These are phyloP conservation scores for Gryllus longicercus DNA, from an alignment of 2,888 invertebrate species.

Conservation along the genomic window DNA sequence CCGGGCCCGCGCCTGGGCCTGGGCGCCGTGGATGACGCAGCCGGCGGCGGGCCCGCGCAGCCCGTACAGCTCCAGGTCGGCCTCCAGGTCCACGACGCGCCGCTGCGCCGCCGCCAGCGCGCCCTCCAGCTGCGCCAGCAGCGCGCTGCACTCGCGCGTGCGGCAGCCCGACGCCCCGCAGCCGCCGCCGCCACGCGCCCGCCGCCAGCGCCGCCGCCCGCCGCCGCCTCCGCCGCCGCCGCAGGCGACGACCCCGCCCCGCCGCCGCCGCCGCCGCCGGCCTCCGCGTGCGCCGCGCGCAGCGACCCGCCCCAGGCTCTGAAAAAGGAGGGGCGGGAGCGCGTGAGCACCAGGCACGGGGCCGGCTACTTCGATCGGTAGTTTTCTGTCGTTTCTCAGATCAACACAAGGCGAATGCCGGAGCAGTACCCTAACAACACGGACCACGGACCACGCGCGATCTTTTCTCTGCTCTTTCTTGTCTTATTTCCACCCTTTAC, in stretches of 20 bases:
- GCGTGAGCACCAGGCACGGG: not conserved
- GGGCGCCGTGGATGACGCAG: conserved; percentile 1
- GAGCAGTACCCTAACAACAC: no score
- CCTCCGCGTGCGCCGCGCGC: conserved; percentile 45
- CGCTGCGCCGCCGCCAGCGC: conserved; percentile 43
- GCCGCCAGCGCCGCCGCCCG: conserved; percentile 42
- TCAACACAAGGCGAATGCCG: no score
- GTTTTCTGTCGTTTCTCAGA: no score
- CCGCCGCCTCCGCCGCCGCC: conserved; percentile 44
- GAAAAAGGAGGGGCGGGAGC: not conserved
- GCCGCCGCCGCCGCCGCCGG: conserved; percentile 45
- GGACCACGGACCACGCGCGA: no score
- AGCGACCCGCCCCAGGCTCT: conserved; percentile 53
- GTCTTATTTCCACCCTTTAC: no score
- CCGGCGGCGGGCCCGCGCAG: conserved; percentile 19
- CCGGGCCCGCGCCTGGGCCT: conserved; percentile 20
- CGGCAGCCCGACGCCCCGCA: conserved; percentile 43
- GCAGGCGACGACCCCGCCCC: conserved; percentile 37
- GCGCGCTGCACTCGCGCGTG: conserved; percentile 45
- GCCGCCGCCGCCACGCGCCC: conserved; percentile 46
- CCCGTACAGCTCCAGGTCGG: conserved; percentile 23
- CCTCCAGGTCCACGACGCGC: conserved; percentile 39
- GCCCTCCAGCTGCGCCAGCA: conserved; percentile 46
- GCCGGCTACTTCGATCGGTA: no score
- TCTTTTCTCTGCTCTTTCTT: no score